Evolutionary conservation across 92 coral and sea anemone species (phyloP), one percentile per base, ranked within the genome.

Genomic region (Epizoanthus stellaris): DNA sequence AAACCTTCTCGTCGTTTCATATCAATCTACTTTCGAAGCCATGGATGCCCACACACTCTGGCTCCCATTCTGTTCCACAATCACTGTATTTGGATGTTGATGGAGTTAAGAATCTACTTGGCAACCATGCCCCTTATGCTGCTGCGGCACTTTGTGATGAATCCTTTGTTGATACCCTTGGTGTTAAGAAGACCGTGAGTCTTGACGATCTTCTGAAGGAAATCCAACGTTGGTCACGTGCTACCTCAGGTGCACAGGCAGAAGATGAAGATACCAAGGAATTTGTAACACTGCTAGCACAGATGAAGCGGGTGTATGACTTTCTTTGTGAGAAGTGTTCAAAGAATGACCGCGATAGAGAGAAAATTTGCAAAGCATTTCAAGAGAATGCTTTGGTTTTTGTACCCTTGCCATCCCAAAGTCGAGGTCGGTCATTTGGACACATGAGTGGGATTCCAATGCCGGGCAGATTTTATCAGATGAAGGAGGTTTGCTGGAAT

Each of bases 401-500:
- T 81, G 91, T 93, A 23, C 97, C 98, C n/a, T 8, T 52, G 5
- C 8, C 20, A 54, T 61, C 70, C 9, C 70, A 77, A 54, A 77
- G 12, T 6, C 47, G 71, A 40, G n/a, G 3, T 5, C 20, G 4
- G 43, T 2, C 65, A 9, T 21, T 6, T 69, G 60, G 12, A 34
- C 65, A 20, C 9, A 36, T 54, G 23, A 4, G 13, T n/a, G 77
- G 20, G 23, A 75, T 16, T 25, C 73, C 58, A 36, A 13, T 60
- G 36, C 3, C 21, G 20, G 98, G 92, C 12, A 72, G 45, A 4
- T 95, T 95, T 85, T 67, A 77, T 40, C 56, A 76, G 25, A 83
- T 61, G 79, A 95, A 95, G 81, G 95, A 90, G 59, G 93, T 95
- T 34, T 95, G 93, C 70, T 95, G 98, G 98, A 67, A 75, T 23